Base-by-base conservation (phyloP, 2,888 invertebrate species). In the Thera obeliscata region DNA sequence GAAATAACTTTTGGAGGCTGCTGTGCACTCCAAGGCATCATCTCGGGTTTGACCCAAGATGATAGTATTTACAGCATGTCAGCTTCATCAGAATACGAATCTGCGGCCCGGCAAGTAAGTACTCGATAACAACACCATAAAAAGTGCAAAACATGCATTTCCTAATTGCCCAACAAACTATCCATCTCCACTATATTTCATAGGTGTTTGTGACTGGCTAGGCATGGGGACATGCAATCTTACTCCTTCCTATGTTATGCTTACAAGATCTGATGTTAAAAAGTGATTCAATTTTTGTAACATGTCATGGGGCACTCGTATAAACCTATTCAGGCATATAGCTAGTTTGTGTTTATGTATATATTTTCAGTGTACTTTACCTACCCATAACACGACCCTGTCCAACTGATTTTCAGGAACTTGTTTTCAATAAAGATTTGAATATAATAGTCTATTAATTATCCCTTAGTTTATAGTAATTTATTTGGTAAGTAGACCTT, bases 1-100 rank as follows among this genome's bases (percentile, higher is more conserved):
- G 86, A 88, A 90, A 88, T 90, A 88, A 89, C 71, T 81, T 83
- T 88, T 85, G 92, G 92, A 87, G 92, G 87, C 88, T 87, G 85
- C 83, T 87, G 85, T 78, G 91, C 87, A 83, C 90, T 91, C 89
- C 92, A 86, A 85, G 86, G 86, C 88, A 83, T 91, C 91, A 91
- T 91, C 91, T 90, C 86, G 93, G 91, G 93, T 83, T 90, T 86
- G 87, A 88, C 93, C 93, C 93, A 94, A 94, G 92, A 94, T 94
- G 94, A 87, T 87, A 90, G 87, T 92, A 85, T 89, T 87, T 87
- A 89, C 92, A 91, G 90, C 85, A 94, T 94, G 94, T 94, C 94
- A 84, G 87, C 93, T 85, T 83, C 93, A 88, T 87, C 93, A 89
- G 93, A 93, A 85, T 89, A 89, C 85, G 91, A 93, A 91, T 81